Conservation (phyloP, 37 sponge, comb jelly and placozoan genomes). For the Haliclona indistincta region DNA sequence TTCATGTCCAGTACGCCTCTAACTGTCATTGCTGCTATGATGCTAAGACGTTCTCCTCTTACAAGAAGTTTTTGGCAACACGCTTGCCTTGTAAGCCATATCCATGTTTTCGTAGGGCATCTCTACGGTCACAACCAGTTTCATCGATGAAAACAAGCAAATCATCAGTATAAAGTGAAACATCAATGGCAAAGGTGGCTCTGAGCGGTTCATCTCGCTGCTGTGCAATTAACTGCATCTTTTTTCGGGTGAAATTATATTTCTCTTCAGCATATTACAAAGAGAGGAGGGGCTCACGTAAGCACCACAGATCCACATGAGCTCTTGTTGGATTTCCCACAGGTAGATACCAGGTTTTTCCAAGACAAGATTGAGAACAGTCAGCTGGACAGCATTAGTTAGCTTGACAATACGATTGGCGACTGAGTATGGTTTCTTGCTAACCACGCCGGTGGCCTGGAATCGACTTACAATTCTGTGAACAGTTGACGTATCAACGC, state of each 20-base stretch:
- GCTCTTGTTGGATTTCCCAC: not conserved
- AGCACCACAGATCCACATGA: not conserved
- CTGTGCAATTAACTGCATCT: conserved; percentile 9
- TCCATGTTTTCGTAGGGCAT: conserved; percentile 2
- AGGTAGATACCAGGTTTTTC: not conserved
- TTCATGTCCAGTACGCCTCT: no score
- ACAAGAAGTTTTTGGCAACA: no score
- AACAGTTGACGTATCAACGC: no score
- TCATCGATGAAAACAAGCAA: conserved; percentile 2
- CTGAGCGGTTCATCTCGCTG: conserved; percentile 2
- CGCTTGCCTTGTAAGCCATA: conserved; percentile 13
- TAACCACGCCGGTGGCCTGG: not conserved
- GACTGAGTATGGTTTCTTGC: not conserved
- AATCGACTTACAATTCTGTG: not conserved
- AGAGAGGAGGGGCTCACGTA: not conserved
- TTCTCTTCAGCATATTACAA: not conserved
- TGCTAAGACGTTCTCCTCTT: no score
- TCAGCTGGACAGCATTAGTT: conserved; percentile 2
- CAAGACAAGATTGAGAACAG: not conserved
- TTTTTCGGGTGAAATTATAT: not conserved
- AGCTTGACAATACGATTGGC: not conserved
- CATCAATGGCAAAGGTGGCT: not conserved
- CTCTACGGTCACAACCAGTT: conserved; percentile 6
- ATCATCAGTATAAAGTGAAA: not conserved
- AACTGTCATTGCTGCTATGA: no score